phyloP scores from a whole-genome alignment of 2,113 vertebrate genomes.

The Callipepla squamata region DNA sequence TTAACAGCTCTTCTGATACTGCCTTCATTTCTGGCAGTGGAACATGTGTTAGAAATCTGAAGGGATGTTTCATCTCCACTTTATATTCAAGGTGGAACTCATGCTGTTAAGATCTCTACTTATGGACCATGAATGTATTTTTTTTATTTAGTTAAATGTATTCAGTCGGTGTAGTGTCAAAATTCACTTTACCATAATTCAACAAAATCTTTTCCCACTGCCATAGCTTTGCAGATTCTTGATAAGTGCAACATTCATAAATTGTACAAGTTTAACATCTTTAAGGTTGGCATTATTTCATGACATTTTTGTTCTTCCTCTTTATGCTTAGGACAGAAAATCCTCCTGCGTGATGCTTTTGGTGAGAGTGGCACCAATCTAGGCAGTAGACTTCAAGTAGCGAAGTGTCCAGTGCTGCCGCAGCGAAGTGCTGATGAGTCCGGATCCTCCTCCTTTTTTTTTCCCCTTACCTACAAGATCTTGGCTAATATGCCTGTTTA shows the following conservation, averaged over 20 bases:
- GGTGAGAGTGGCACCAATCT: constrained; percentile 77
- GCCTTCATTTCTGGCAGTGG: neutral
- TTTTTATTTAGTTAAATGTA: neutral
- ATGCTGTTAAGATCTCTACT: neutral
- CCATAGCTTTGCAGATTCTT: neutral
- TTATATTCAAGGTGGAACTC: neutral
- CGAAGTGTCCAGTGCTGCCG: neutral
- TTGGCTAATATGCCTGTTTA: neutral
- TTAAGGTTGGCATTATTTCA: neutral
- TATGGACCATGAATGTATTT: rapidly evolving
- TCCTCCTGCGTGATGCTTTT: constrained; percentile 82
- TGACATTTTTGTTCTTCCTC: constrained; percentile 55
- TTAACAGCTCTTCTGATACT: neutral
- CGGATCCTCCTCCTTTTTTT: neutral
- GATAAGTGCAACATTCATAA: neutral
- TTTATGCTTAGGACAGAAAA: constrained; percentile 82
- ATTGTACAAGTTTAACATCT: neutral
- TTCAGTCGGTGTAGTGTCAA: neutral
- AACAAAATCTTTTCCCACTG: neutral
- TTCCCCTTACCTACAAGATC: neutral
- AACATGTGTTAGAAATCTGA: neutral
- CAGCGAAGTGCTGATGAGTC: neutral
- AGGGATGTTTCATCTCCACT: neutral
- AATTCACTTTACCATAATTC: neutral
- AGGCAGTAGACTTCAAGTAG: neutral